Evolutionary conservation across 1,140 invertebrate genomes (phyloP), one percentile per base, ranked within the genome.

Genomic region (Pachypsylla venusta): DNA sequence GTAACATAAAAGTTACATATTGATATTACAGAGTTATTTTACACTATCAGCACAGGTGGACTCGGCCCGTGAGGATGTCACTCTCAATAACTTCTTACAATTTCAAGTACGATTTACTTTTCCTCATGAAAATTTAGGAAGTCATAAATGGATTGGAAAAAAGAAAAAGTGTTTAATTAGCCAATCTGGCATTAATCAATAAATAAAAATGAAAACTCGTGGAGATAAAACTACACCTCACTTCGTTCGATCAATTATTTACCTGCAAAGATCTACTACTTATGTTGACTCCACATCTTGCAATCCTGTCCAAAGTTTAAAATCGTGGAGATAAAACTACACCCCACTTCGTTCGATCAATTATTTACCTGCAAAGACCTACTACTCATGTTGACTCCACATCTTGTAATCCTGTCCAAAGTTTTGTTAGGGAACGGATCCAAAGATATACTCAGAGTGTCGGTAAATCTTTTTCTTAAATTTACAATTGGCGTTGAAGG

Each of bases 361-460:
- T 19, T 3, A 7, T 13, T 39, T 24, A 64, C 62, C 58, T 64
- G 61, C 24, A 62, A 56, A 2, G 61, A 62, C 25, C 55, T 53
- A 25, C 60, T 60, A 60, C 61, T 62, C 19, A 58, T 60, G 53
- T 64, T 62, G 1, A 54, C 53, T 14, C 28, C 12, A 14, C 54
- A 61, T 20, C 25, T 48, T 1, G 60, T 42, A 25, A 57, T 35
- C 2, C 26, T 25, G 24, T 63, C 57, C 1, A 64, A 53, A 2
- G 53, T 62, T 35, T 64, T 62, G 22, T 61, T 61, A 5, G 64
- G 66, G 57, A 66, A 63, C 25, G 61, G 62, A 56, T 67, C 66
- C 24, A 67, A 57, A 4, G 66, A 67, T 1, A 56, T 35, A n/a
- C 42, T 48, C 42, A 48, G 42, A 22, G 65, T 60, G 20, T 63